Base-by-base conservation (phyloP, 2,888 invertebrate genomes). In the Tipula lateralis region DNA sequence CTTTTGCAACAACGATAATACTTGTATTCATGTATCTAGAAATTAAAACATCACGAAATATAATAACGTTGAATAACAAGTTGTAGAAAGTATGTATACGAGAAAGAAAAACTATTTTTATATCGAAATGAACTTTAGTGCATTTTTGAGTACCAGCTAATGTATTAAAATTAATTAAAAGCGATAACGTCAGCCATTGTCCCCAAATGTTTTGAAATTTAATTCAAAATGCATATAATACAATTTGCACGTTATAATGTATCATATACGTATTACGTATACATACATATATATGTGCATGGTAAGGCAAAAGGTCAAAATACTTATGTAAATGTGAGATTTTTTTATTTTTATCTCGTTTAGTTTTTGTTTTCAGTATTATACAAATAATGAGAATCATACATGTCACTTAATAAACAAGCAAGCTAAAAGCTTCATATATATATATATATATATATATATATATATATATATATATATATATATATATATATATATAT, bases 1-100 rank as follows among this genome's bases (percentile, higher is more conserved):
- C 39, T 44, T 44, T 44, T 66, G 24, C 66, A 66, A 24, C 66
- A 66, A 24, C 66, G 24, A 66, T 66, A 66, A 66, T 19, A 66
- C 19, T 66, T 19, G 24, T 24, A 24, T 66, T 66, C 19, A 66
- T 44, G 44, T 13, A 4, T 44, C 44, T 44, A 6, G 24, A 66
- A 66, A 66, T 66, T 66, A 66, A 66, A 66, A 66, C 9, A 66
- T 66, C 66, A 66, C 66, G 66, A 66, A 66, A 66, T 24, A 66
- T 24, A 24, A 24, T 66, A 66, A 24, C 19, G 12, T 24, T 66
- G 13, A 66, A 66, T 4, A 16, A 50, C 44, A 50, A 66, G 7
- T 66, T 66, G 19, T 5, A 50, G 5, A 19, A 7, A 32, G 5
- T 32, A 32, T 32, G 36, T 36, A 36, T 36, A 36, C 36, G 4